These are phyloP conservation scores for Hemitrygon akajei DNA, from an alignment of 2,797 vertebrate genomes.

Conservation along the genomic window DNA sequence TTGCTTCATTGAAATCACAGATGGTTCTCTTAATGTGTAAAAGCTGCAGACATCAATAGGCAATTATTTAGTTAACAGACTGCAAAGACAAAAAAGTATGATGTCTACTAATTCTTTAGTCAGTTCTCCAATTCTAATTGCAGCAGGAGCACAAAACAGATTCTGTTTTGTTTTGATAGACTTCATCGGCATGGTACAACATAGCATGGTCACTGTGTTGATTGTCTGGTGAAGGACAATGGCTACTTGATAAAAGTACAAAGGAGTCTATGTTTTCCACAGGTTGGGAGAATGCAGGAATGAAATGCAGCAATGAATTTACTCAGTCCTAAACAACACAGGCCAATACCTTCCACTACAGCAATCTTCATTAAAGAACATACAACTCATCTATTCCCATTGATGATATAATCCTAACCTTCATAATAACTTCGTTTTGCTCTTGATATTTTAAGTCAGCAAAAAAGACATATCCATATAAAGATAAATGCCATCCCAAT, in stretches of 20 bases:
- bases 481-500: not conserved
- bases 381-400: not conserved
- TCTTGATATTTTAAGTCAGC: not conserved
- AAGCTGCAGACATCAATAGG: not conserved
- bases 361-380: not conserved
- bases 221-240: constrained; percentile 34
- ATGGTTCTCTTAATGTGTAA: constrained; percentile 1
- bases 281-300: constrained; percentile 32
- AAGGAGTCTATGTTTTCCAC: constrained; percentile 33
- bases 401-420: not conserved
- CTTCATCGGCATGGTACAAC: constrained; percentile 33
- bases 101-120: constrained; percentile 9
- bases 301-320: constrained; percentile 19
- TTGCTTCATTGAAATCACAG: not conserved
- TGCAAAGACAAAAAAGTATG: not conserved
- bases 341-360: not conserved
- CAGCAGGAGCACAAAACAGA: not conserved
- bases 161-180: not conserved
- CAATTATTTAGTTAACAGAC: constrained; percentile 18
- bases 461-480: not conserved
- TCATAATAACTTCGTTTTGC: not conserved
- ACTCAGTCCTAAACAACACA: not conserved
- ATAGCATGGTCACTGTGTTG: constrained; percentile 30
- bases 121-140: not conserved
- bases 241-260: constrained; percentile 39